These are phyloP conservation scores for Phenacoccus solenopsis DNA, from an alignment of 1,140 invertebrate species.

Conservation along the genomic window DNA sequence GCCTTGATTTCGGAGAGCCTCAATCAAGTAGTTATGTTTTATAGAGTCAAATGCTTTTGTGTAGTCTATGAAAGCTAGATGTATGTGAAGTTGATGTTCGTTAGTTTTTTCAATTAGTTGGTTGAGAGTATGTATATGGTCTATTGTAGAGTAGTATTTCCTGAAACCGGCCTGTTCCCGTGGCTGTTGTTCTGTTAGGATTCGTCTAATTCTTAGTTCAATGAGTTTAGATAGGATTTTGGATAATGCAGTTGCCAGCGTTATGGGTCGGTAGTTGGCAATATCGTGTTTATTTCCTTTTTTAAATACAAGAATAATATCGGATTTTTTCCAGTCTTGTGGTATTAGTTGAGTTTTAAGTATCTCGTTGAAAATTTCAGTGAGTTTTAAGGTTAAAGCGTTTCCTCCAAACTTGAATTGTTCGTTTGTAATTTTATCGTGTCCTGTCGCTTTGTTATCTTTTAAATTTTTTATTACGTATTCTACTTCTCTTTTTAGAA, in stretches of 20 bases:
- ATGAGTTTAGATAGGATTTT: conserved; percentile 21
- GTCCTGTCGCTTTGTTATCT: conserved; percentile 19
- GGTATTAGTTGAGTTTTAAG: conserved; percentile 26
- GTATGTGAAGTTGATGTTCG: neutral
- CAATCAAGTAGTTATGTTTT: neutral
- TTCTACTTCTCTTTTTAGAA: neutral
- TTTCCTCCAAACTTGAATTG: conserved; percentile 6
- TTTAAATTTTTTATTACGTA: neutral
- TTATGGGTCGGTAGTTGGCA: conserved; percentile 31
- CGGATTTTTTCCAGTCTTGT: conserved; percentile 25
- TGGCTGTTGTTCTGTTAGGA: neutral
- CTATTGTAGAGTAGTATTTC: conserved; percentile 17
- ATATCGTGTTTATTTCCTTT: conserved; percentile 29
- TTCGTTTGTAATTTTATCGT: conserved; percentile 18
- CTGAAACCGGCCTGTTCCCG: conserved; percentile 18
- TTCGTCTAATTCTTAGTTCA: conserved; percentile 11
- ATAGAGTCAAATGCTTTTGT: conserved; percentile 19
- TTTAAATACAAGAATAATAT: conserved; percentile 30
- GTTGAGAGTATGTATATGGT: conserved; percentile 18
- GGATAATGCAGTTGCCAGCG: conserved; percentile 28
- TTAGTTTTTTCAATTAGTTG: conserved; percentile 5
- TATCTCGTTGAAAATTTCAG: conserved; percentile 5
- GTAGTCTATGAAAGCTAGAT: conserved; percentile 19
- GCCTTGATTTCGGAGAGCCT: neutral
- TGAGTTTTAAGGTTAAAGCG: neutral